These are phyloP conservation scores for Stenotaenia linearis DNA, from an alignment of 2,888 invertebrate species.

Conservation along the genomic window DNA sequence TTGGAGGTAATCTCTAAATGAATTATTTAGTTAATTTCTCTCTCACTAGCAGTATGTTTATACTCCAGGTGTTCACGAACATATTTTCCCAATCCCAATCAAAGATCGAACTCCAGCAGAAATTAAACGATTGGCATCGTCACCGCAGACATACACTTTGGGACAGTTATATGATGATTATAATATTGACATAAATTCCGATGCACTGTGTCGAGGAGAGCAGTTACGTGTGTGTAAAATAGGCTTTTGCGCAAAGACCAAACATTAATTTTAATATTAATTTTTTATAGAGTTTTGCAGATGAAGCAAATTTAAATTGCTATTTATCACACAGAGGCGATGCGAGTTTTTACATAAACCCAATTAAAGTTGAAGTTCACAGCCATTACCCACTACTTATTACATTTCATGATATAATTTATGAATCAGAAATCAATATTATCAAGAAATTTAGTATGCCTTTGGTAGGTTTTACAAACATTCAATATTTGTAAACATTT, in stretches of 20 bases:
- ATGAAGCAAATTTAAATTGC: slow-evolving; percentile 41
- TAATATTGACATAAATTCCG: slow-evolving; percentile 27
- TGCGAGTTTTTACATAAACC: slow-evolving; percentile 40
- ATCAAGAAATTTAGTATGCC: slow-evolving; percentile 41
- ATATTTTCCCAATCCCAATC: neutral
- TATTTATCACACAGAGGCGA: slow-evolving; percentile 39
- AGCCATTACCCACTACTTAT: slow-evolving; percentile 41
- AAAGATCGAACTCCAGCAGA: neutral
- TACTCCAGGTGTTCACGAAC: neutral
- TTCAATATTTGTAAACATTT: neutral
- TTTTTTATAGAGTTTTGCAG: neutral
- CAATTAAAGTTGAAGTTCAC: slow-evolving; percentile 42
- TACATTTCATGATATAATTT: slow-evolving; percentile 43
- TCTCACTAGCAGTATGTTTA: too few species aligned
- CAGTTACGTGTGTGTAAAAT: neutral
- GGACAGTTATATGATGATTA: neutral
- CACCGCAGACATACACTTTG: neutral
- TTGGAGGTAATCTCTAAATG: neutral
- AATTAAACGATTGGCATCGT: neutral
- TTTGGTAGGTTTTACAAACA: slow-evolving; percentile 35
- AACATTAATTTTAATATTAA: neutral
- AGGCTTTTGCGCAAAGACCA: neutral
- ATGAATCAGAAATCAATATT: slow-evolving; percentile 40
- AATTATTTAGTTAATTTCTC: neutral
- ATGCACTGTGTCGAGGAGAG: slow-evolving; percentile 35